Conservation (phyloP, 2,888 invertebrate genomes). For the Drosophila colorata region DNA sequence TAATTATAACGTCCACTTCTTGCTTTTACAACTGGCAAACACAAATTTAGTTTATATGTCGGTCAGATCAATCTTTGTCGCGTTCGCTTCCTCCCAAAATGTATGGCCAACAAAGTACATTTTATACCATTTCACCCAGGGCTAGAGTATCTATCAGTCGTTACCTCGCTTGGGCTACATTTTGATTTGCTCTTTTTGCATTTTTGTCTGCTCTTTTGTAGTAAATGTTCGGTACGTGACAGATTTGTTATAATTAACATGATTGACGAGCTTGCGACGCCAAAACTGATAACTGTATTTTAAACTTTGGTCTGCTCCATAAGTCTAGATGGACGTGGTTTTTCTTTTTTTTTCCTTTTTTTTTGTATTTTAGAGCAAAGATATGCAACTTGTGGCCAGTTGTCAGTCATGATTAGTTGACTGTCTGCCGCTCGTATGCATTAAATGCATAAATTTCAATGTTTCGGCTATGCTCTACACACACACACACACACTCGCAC, state of each 20-base stretch:
- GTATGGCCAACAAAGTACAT: too few species aligned
- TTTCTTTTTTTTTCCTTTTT: not conserved
- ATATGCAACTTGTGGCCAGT: slow-evolving; percentile 17
- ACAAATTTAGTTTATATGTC: too few species aligned
- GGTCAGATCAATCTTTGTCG: too few species aligned
- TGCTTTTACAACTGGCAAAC: too few species aligned
- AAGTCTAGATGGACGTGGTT: slow-evolving; percentile 2
- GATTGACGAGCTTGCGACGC: slow-evolving; percentile 68
- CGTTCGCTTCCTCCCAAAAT: too few species aligned
- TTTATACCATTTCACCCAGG: not conserved
- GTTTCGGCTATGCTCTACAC: slow-evolving; percentile 18
- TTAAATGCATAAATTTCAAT: slow-evolving; percentile 64
- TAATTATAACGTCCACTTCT: too few species aligned
- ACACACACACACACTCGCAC: slow-evolving; percentile 13
- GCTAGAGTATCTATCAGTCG: slow-evolving; percentile 8
- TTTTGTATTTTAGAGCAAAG: not conserved
- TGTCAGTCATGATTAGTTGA: slow-evolving; percentile 39
- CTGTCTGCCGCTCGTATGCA: slow-evolving; percentile 8
- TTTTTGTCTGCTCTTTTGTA: slow-evolving; percentile 39
- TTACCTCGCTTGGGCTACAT: not conserved
- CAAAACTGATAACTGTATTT: slow-evolving; percentile 39
- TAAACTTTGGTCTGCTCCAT: slow-evolving; percentile 13
- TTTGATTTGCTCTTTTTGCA: not conserved
- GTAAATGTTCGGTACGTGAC: slow-evolving; percentile 68
- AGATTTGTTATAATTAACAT: slow-evolving; percentile 74